These are phyloP conservation scores for Tyria jacobaeae DNA, from an alignment of 2,888 invertebrate genomes.

Conservation along the genomic window DNA sequence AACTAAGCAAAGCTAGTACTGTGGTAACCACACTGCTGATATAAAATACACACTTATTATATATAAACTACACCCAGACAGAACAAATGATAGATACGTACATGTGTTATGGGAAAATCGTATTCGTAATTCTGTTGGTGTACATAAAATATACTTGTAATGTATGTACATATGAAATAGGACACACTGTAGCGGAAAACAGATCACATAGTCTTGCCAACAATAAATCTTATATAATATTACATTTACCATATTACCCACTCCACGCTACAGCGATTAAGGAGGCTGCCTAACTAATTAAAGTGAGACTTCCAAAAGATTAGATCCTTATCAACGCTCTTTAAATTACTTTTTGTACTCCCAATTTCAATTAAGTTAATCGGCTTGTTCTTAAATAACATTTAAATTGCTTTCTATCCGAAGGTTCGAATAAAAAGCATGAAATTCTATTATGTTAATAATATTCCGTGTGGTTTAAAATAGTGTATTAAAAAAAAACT, in stretches of 20 bases:
- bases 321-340: conserved; percentile 52
- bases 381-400: conserved; percentile 50
- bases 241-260: no score
- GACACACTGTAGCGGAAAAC: not conserved
- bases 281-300: conserved; percentile 41
- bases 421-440: conserved; percentile 69
- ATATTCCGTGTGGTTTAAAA: conserved; percentile 4
- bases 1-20: no score
- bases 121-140: not conserved
- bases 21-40: no score
- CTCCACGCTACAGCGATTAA: conserved; percentile 30
- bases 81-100: no score
- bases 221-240: conserved; percentile 3
- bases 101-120: not conserved
- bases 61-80: no score
- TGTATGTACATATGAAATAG: not conserved
- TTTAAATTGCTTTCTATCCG: conserved; percentile 55
- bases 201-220: not conserved
- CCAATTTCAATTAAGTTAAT: conserved; percentile 49
- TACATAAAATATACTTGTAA: not conserved
- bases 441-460: conserved; percentile 51
- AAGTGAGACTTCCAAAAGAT: conserved; percentile 36
- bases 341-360: conserved; percentile 50
- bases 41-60: no score
- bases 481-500: not conserved